Evolutionary conservation across 2,797 vertebrate species (phyloP), one percentile per base, ranked within the genome.

Genomic region (Pachyuromys duprasi): DNA sequence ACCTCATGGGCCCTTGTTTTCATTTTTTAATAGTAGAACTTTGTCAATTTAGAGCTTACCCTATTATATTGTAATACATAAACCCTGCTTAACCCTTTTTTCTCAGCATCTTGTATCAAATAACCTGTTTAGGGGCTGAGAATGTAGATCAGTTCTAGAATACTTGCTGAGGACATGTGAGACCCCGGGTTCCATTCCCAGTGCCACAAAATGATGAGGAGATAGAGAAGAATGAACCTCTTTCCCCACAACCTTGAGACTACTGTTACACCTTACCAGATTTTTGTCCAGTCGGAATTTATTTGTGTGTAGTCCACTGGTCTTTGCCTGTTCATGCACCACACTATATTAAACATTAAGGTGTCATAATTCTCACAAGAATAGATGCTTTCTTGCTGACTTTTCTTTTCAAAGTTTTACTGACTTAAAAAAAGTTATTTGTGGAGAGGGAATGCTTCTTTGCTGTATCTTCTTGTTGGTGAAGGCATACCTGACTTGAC

Each of bases 381-480:
- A 33, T 33, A 5, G 9, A 31, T 91, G 0, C 8, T 8, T 28
- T 14, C 36, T 84, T 45, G 36, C 33, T 88, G 42, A n/a, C 42
- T 78, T 87, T 88, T 67, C 63, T 89, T 95, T 90, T 31, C 8
- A n/a, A 88, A 14, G 5, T 78, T 94, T 94, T 78, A 63, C 60
- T 90, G 42, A 36, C 67, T 94, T 95, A 31, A 57, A 80, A 60
- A 84, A 33, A 15, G 55, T 75, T 81, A 36, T 78, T 93, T 94
- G 72, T 75, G 14, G 2, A 0, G 20, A 81, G 11, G 45, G 70
- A n/a, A 13, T 67, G 13, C 62, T 57, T 69, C 36, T 62, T 84
- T 31, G 26, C n/a, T 31, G 17, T 70, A 20, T 31, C 20, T 15
- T 39, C 28, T 93, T 86, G 15, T 63, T 49, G 45, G 3, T 5